Evolutionary conservation across 1,140 invertebrate genomes (phyloP), one percentile per base, ranked within the genome.

Genomic region (Trichomalopsis sarcophagae): DNA sequence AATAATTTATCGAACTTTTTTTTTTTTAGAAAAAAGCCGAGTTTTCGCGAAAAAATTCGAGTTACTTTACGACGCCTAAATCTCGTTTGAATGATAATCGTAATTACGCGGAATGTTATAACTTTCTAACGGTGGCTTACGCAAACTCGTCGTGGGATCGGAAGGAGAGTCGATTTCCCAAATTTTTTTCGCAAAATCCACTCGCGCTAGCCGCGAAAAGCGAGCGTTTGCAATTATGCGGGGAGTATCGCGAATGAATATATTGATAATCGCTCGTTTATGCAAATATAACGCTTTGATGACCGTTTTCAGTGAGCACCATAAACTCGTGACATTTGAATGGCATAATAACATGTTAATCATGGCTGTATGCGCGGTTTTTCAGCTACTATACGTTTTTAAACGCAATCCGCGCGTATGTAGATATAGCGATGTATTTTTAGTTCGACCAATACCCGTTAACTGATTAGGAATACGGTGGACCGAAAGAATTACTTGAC

Each of bases 201-300:
- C 69, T 75, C 55, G 55, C 14, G 21, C 74, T 23, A 11, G 44
- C 9, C n/a, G 40, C 4, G 55, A 11, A 55, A 73, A 30, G n/a
- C 44, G 13, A 81, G 23, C 17, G 14, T 10, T 76, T 11, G 17
- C 73, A 50, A 69, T 47, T 50, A 17, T 71, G n/a, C 27, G 36
- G 21, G 27, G 50, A 50, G 36, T 69, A 77, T 50, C 11, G 10
- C 68, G 14, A 50, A 84, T 84, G 44, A 71, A 79, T 79, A 71
- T 79, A 79, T 84, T 69, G 50, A 5, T 74, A 84, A 80, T 17
- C 27, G 21, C 73, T 47, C 69, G n/a, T 80, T 66, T 88, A 88
- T 88, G 84, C 84, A 90, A 91, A 91, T 89, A 86, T 89, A 86
- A 87, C 83, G 87, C 83, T 86, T 79, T 82, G 50, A 87, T 87